A percentile compares a stretch with the other conserved stretches of the same genome.
These are phyloP conservation scores for Cheilosia vernalis DNA, from an alignment of 2,888 invertebrate genomes.

Conservation along the genomic window DNA sequence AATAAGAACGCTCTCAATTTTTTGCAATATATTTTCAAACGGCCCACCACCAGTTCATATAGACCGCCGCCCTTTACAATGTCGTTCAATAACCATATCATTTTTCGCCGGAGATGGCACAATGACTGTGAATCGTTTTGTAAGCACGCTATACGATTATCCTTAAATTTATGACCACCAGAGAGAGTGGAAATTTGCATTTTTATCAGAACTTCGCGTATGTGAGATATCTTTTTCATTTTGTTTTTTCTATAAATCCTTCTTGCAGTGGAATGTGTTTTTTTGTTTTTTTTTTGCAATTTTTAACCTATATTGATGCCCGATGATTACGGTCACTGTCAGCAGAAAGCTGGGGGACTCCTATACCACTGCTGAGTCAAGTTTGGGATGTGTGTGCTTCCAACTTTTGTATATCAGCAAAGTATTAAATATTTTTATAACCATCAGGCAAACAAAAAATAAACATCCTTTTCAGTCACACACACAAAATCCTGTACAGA, in stretches of 20 bases:
- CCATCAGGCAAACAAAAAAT: slow-evolving; percentile 27
- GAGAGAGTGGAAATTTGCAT: slow-evolving; percentile 67
- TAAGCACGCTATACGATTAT: slow-evolving; percentile 75
- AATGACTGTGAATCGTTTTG: slow-evolving; percentile 75
- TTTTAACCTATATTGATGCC: slow-evolving; percentile 32
- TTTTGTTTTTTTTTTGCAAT: slow-evolving; percentile 20
- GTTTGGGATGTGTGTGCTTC: slow-evolving; percentile 27
- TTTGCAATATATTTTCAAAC: slow-evolving; percentile 59
- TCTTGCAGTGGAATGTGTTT: slow-evolving; percentile 46
- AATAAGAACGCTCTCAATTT: slow-evolving; percentile 70
- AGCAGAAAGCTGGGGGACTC: not conserved
- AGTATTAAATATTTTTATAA: slow-evolving; percentile 70
- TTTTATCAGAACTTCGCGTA: slow-evolving; percentile 59
- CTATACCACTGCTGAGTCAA: slow-evolving; percentile 17
- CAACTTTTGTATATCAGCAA: slow-evolving; percentile 44
- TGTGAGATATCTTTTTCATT: slow-evolving; percentile 18
- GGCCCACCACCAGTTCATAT: slow-evolving; percentile 16
- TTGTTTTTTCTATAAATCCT: slow-evolving; percentile 27
- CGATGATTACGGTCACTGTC: slow-evolving; percentile 50
- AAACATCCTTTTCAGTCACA: slow-evolving; percentile 24
- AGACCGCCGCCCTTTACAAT: slow-evolving; percentile 16
- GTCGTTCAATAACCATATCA: slow-evolving; percentile 35
- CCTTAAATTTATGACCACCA: slow-evolving; percentile 73
- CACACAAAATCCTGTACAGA: slow-evolving; percentile 34
- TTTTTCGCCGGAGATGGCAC: slow-evolving; percentile 67